Percentiles rank a stretch among this genome's conserved stretches.
phyloP scores from a whole-genome alignment of 2,113 vertebrate genomes.

The Laterallus jamaicensis region DNA sequence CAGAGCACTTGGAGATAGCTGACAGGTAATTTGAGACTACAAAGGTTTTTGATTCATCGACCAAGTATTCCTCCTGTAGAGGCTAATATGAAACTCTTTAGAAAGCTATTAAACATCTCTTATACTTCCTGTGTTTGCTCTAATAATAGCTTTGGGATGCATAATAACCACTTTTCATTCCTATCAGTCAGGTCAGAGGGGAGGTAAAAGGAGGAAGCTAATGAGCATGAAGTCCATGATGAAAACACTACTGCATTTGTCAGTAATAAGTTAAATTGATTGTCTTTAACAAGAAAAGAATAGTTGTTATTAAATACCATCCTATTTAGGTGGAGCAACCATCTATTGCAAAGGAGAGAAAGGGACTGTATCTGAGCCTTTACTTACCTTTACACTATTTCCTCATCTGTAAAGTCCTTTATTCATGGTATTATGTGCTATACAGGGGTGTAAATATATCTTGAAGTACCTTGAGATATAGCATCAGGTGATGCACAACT shows the following conservation, averaged over 20 bases:
- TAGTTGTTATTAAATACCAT: not conserved
- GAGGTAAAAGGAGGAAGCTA: not conserved
- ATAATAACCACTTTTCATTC: not conserved
- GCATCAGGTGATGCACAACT: not conserved
- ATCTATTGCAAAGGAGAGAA: not conserved
- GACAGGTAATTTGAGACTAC: not conserved
- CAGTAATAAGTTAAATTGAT: not conserved
- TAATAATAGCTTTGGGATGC: not conserved
- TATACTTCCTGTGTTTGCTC: not conserved
- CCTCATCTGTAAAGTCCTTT: not conserved
- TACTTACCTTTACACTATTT: not conserved
- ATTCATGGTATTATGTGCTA: not conserved
- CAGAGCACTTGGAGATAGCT: not conserved
- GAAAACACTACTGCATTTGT: not conserved
- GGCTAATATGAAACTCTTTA: not conserved
- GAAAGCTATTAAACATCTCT: slow-evolving; percentile 2
- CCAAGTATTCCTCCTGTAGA: not conserved
- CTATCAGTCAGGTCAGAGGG: not conserved
- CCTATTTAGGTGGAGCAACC: not conserved
- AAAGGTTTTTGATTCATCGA: slow-evolving; percentile 24
- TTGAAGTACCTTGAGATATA: not conserved
- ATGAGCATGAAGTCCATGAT: not conserved
- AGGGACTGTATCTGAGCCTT: not conserved
- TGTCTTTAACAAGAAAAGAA: not conserved
- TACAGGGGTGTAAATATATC: not conserved